Conservation (phyloP, 2,888 invertebrate genomes). For the Epirrita christyi region DNA sequence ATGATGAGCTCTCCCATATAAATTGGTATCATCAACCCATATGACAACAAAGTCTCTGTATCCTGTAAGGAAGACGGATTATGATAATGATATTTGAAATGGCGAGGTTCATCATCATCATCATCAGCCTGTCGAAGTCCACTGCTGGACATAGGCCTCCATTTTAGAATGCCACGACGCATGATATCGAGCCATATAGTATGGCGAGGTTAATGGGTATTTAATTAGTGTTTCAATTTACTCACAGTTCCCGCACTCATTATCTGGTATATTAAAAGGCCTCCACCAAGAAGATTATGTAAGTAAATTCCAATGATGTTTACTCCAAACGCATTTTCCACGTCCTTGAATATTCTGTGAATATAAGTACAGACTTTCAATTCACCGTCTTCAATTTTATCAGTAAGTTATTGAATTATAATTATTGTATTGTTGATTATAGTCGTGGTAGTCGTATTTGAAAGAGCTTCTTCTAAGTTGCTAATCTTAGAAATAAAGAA, state of each 20-base stretch:
- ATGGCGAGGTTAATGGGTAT: no score
- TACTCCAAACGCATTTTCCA: constrained; percentile 50
- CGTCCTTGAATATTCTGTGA: constrained; percentile 49
- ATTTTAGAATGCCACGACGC: no score
- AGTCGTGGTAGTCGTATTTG: no score
- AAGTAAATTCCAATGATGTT: constrained; percentile 51
- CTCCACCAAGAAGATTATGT: constrained; percentile 54
- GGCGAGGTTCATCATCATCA: no score
- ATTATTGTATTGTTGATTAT: no score
- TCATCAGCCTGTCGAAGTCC: no score
- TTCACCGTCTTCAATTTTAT: background rate
- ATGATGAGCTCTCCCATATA: constrained; percentile 45
- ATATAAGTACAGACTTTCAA: background rate
- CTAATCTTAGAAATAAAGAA: no score
- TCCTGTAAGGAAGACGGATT: constrained; percentile 33
- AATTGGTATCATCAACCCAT: constrained; percentile 44
- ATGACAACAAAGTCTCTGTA: constrained; percentile 39
- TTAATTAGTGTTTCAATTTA: no score
- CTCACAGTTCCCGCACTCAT: constrained; percentile 49
- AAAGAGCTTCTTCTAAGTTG: no score
- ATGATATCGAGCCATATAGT: no score
- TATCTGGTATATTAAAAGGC: constrained; percentile 52
- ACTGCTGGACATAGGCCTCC: no score
- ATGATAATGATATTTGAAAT: no score
- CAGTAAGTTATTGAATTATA: constrained; percentile 33